Evolutionary conservation across 2,888 invertebrate genomes (phyloP).

Genomic region (Drosophila siamana): DNA sequence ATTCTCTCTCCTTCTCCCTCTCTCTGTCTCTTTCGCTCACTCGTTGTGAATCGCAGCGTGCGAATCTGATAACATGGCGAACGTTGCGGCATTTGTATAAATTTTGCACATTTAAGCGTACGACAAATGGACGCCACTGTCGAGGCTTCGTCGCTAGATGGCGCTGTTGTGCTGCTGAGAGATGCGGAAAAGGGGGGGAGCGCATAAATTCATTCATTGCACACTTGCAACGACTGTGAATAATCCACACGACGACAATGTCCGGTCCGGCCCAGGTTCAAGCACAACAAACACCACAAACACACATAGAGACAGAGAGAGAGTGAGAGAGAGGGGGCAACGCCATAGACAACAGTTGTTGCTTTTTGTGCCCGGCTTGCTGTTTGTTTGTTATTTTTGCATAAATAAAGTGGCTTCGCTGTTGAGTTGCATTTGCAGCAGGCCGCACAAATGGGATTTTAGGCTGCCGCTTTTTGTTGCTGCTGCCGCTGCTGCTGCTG

Average conservation of each 20-base stretch:
- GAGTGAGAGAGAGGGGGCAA: no score
- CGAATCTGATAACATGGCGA: conserved; percentile 66
- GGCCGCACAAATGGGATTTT: conserved; percentile 76
- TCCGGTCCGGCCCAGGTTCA: conserved; percentile 54
- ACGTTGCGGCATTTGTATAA: conserved; percentile 72
- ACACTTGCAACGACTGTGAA: conserved; percentile 80
- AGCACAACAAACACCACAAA: conserved; percentile 25
- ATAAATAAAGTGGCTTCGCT: conserved; percentile 69
- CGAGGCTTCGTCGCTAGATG: conserved; percentile 8
- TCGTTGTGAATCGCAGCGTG: conserved; percentile 42
- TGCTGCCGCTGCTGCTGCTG: conserved; percentile 29
- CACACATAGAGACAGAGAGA: conserved; percentile 15
- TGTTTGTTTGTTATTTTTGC: conserved; percentile 79
- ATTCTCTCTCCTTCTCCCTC: conserved; percentile 23
- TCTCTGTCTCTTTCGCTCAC: conserved; percentile 8
- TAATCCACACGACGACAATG: conserved; percentile 80
- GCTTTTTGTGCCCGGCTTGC: conserved; percentile 31
- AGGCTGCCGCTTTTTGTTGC: conserved; percentile 47
- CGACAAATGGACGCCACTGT: conserved; percentile 29
- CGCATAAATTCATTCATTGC: conserved; percentile 81
- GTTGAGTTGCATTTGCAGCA: conserved; percentile 31
- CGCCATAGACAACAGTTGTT: conserved; percentile 52
- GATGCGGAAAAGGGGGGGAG: background rate
- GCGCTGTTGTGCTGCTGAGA: background rate
- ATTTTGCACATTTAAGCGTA: conserved; percentile 68